phyloP scores from a whole-genome alignment of 2,888 invertebrate genomes.

The Euproctis similis region DNA sequence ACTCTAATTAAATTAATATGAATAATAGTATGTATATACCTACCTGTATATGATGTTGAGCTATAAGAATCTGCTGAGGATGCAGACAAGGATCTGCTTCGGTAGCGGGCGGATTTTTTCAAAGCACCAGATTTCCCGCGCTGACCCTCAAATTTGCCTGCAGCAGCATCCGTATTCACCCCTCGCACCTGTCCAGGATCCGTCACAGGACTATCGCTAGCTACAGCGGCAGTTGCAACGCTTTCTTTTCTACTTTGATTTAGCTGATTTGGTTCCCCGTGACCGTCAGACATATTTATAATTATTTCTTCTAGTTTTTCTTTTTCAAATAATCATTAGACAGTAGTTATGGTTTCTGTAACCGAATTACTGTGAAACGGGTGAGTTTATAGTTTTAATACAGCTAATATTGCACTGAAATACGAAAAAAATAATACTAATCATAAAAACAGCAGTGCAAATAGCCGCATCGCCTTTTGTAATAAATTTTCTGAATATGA shows the following conservation, averaged over 20 bases:
- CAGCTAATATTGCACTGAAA: conserved; percentile 4
- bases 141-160: conserved; percentile 62
- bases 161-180: conserved; percentile 48
- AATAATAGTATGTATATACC: conserved; percentile 26
- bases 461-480: conserved; percentile 34
- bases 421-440: conserved; percentile 36
- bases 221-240: conserved; percentile 64
- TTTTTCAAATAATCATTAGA: conserved; percentile 7
- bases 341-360: conserved; percentile 14
- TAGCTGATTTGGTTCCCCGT: conserved; percentile 49
- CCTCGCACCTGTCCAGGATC: conserved; percentile 81
- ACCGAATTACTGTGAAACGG: too few species aligned
- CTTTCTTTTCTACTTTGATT: conserved; percentile 55
- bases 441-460: conserved; percentile 44
- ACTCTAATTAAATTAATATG: too few species aligned
- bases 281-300: conserved; percentile 55
- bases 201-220: conserved; percentile 84
- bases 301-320: conserved; percentile 11
- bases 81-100: conserved; percentile 93
- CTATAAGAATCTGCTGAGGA: conserved; percentile 97
- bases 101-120: conserved; percentile 90
- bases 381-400: too few species aligned
- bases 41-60: conserved; percentile 82
- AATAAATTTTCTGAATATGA: conserved; percentile 17
- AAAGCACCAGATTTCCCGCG: conserved; percentile 81